Evolutionary conservation across 2,113 vertebrate species (phyloP).

Genomic region (Callaeas wilsoni): DNA sequence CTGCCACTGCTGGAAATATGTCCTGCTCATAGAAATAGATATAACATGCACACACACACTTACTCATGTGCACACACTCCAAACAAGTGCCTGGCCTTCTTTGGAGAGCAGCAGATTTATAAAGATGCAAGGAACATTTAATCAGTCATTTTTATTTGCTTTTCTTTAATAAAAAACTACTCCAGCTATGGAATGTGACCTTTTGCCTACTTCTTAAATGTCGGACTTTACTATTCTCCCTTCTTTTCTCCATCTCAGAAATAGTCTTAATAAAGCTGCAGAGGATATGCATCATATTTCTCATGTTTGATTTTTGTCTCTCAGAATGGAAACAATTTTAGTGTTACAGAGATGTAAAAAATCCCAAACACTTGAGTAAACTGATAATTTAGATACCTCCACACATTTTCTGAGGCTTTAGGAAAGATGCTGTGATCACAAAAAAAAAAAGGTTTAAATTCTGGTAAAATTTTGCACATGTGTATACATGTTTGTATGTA

Average conservation of each 20-base stretch:
- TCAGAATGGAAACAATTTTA: background rate
- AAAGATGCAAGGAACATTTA: background rate
- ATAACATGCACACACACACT: background rate
- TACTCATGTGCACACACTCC: background rate
- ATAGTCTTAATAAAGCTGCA: background rate
- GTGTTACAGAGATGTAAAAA: background rate
- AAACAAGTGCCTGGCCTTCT: background rate
- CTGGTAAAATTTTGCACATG: background rate
- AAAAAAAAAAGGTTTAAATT: background rate
- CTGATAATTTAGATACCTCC: background rate
- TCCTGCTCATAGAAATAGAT: constrained; percentile 13
- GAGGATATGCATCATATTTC: background rate
- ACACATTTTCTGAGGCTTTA: background rate
- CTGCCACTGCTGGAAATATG: background rate
- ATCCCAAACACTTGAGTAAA: background rate
- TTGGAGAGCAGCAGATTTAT: constrained; percentile 10
- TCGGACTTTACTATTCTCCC: background rate
- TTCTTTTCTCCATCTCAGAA: background rate
- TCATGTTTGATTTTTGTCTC: background rate
- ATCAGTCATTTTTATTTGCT: constrained; percentile 20
- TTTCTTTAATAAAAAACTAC: background rate
- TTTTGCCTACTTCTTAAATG: background rate
- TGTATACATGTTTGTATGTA: background rate
- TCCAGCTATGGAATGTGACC: background rate
- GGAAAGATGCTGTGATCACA: background rate